Percentiles rank a stretch among this genome's conserved stretches.
phyloP scores from a whole-genome alignment of 2,113 vertebrate species.

The Pampusana beccarii region DNA sequence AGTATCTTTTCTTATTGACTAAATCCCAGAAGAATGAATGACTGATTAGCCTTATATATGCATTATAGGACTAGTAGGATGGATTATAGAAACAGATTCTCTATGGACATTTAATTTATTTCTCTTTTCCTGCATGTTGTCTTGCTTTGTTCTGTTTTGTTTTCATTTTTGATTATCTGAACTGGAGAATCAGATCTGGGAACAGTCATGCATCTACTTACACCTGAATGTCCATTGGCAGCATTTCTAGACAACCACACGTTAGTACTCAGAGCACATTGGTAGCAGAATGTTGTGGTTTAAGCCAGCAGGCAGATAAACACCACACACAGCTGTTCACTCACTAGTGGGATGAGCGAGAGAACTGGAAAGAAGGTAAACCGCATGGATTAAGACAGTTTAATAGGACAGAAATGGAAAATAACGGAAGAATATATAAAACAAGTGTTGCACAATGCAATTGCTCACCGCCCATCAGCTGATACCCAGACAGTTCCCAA shows the following conservation, averaged over 20 bases:
- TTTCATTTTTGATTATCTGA: not conserved
- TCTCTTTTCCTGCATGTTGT: not conserved
- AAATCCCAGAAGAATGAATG: not conserved
- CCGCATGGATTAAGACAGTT: no score
- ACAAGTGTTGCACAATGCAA: no score
- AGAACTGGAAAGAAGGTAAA: no score
- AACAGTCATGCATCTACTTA: not conserved
- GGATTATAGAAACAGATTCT: not conserved
- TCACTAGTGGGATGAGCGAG: no score
- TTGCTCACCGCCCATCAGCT: no score
- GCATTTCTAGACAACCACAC: not conserved
- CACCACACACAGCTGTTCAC: no score
- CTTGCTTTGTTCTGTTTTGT: not conserved
- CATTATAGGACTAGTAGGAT: not conserved
- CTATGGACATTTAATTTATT: not conserved
- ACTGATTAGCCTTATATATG: not conserved
- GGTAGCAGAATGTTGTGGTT: no score
- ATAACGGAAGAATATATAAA: no score
- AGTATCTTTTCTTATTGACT: not conserved
- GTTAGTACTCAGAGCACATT: accelerated
- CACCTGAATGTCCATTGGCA: accelerated
- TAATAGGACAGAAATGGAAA: no score
- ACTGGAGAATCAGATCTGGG: not conserved
- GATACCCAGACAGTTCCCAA: no score
- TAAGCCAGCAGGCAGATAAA: no score